Evolutionary conservation across 2,888 invertebrate species (phyloP).

Genomic region (Chalcis sispes): DNA sequence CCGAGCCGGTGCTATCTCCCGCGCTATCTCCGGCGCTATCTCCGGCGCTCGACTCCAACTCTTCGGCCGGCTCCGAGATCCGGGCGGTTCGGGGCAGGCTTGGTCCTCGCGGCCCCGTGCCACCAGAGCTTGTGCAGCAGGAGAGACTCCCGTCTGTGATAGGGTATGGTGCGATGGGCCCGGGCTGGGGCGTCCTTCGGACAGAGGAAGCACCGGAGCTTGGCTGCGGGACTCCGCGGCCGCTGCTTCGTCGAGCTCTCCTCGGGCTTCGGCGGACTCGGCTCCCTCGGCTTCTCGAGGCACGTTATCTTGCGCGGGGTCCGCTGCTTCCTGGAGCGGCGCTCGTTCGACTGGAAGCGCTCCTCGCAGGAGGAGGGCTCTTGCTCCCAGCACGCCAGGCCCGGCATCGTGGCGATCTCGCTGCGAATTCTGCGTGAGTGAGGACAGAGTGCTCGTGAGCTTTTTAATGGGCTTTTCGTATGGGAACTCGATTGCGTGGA

Average conservation of each 20-base stretch:
- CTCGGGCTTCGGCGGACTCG: constrained; percentile 10
- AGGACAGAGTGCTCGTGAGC: background rate
- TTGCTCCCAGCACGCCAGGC: constrained; percentile 30
- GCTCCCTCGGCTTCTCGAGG: background rate
- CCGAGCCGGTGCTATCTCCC: background rate
- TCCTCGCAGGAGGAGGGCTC: constrained; percentile 46
- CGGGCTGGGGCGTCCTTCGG: constrained; percentile 73
- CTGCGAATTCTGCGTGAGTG: constrained; percentile 9
- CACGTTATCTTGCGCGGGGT: constrained; percentile 75
- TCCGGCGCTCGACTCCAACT: too few species aligned
- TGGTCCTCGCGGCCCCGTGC: too few species aligned
- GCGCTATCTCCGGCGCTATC: background rate
- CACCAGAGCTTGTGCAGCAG: constrained; percentile 78
- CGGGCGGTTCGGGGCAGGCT: too few species aligned
- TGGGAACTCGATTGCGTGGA: background rate
- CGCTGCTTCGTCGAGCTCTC: background rate
- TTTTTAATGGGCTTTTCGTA: background rate
- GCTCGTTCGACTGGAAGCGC: constrained; percentile 48
- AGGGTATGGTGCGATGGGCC: constrained; percentile 70
- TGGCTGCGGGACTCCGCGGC: constrained; percentile 11
- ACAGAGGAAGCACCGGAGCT: constrained; percentile 66
- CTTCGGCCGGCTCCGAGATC: too few species aligned
- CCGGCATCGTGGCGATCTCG: constrained; percentile 37
- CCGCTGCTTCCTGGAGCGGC: constrained; percentile 77
- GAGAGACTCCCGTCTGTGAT: constrained; percentile 76